Evolutionary conservation across 2,797 vertebrate genomes (phyloP).

Genomic region (Serranus cabrilla): DNA sequence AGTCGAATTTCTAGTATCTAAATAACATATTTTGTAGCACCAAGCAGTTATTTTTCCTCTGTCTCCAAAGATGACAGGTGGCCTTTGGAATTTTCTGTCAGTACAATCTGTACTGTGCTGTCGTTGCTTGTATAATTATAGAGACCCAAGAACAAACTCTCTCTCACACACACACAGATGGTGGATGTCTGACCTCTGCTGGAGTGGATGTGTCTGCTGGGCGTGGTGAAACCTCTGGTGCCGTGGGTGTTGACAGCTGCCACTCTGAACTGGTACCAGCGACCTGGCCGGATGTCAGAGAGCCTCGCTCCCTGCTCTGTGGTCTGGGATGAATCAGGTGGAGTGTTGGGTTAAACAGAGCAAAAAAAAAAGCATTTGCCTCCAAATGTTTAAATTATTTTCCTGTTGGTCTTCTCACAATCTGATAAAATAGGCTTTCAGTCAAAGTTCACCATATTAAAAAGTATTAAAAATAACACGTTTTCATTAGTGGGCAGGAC

Average conservation of each 20-base stretch:
- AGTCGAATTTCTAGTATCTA: neutral
- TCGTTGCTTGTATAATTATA: neutral
- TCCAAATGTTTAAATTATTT: too few relatives aligned
- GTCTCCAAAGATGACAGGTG: too few relatives aligned
- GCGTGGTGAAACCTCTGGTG: conserved; percentile 93
- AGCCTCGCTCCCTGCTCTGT: conserved; percentile 88
- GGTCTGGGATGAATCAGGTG: conserved; percentile 79
- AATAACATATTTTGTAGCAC: neutral
- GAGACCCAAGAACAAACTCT: neutral
- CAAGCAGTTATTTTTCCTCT: neutral
- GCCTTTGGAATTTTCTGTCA: too few relatives aligned
- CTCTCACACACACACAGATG: neutral
- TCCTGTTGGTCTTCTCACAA: too few relatives aligned
- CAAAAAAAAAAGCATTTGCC: too few relatives aligned
- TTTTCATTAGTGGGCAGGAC: too few relatives aligned
- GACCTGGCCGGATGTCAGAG: conserved; percentile 86
- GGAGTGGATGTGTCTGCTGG: conserved; percentile 93
- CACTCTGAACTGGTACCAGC: conserved; percentile 97
- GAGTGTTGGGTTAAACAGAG: neutral
- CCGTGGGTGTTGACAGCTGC: conserved; percentile 93
- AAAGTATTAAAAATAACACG: too few relatives aligned
- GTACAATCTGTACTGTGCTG: too few relatives aligned
- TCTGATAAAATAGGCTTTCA: too few relatives aligned
- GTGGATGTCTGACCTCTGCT: conserved; percentile 87
- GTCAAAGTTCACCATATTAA: too few relatives aligned